These are phyloP conservation scores for Synanthedon formicaeformis DNA, from an alignment of 2,888 invertebrate genomes.

Conservation along the genomic window DNA sequence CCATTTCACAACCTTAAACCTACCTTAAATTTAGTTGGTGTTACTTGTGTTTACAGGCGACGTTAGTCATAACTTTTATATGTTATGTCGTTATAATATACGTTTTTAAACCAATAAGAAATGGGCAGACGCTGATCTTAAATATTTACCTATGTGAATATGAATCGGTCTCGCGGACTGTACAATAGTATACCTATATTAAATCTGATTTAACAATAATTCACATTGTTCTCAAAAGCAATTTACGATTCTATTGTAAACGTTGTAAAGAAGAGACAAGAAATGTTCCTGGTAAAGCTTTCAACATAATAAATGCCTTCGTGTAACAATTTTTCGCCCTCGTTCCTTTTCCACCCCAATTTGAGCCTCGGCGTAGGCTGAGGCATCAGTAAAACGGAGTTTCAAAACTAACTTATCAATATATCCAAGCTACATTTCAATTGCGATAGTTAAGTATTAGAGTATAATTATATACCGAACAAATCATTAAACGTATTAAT, in stretches of 20 bases:
- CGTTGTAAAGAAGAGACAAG: not conserved
- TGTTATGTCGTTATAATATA: too few relatives aligned
- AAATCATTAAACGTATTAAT: too few relatives aligned
- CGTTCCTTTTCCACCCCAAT: not conserved
- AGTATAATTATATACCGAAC: too few relatives aligned
- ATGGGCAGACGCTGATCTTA: too few relatives aligned
- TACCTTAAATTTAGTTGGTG: too few relatives aligned
- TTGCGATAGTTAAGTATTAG: not conserved
- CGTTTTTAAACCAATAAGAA: too few relatives aligned
- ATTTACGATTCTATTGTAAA: not conserved
- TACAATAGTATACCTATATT: too few relatives aligned
- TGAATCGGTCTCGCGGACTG: too few relatives aligned
- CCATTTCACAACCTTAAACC: too few relatives aligned
- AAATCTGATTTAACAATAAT: not conserved
- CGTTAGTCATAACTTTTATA: too few relatives aligned
- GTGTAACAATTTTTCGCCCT: not conserved
- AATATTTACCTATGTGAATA: too few relatives aligned
- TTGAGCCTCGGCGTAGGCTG: not conserved
- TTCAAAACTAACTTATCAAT: not conserved
- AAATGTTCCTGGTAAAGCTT: not conserved
- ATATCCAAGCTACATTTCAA: not conserved
- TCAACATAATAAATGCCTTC: not conserved
- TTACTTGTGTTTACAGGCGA: too few relatives aligned
- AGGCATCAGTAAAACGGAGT: not conserved
- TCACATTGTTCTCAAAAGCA: not conserved